phyloP scores from a whole-genome alignment of 1,140 invertebrate species.

The Zaprionus capensis region DNA sequence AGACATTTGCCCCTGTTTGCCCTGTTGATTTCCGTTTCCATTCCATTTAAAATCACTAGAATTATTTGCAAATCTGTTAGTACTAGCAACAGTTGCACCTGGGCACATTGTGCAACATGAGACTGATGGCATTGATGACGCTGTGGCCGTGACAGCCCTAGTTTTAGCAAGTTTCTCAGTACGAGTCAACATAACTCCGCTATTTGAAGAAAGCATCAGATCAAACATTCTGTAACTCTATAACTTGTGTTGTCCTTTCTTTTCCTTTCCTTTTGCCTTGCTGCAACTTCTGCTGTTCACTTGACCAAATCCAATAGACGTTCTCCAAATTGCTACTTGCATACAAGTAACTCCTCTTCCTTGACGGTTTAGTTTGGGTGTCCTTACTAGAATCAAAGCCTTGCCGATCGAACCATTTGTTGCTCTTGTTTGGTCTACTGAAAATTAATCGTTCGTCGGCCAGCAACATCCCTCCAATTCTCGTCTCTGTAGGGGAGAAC shows the following conservation, averaged over 20 bases:
- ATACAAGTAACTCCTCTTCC: background rate
- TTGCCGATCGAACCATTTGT: constrained; percentile 22
- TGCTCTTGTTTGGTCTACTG: constrained; percentile 14
- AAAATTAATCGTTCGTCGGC: constrained; percentile 16
- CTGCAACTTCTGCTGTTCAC: background rate
- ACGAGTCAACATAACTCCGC: background rate
- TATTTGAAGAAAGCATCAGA: background rate
- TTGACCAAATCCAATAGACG: background rate
- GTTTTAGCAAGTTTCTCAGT: background rate
- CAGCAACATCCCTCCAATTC: constrained; percentile 44
- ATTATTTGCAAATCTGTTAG: background rate
- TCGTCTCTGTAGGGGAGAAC: constrained; percentile 29
- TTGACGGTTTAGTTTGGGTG: background rate
- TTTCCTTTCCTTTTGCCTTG: background rate
- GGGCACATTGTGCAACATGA: background rate
- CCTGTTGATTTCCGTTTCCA: background rate
- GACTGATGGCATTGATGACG: background rate
- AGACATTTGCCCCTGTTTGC: background rate
- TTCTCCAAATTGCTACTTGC: background rate
- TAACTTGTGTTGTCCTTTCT: background rate
- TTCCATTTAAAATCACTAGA: constrained; percentile 5
- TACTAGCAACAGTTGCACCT: background rate
- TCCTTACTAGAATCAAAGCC: background rate
- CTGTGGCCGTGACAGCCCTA: background rate
- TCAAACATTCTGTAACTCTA: background rate